Evolutionary conservation across 2,797 vertebrate species (phyloP).

Genomic region (Cetoscarus ocellatus): DNA sequence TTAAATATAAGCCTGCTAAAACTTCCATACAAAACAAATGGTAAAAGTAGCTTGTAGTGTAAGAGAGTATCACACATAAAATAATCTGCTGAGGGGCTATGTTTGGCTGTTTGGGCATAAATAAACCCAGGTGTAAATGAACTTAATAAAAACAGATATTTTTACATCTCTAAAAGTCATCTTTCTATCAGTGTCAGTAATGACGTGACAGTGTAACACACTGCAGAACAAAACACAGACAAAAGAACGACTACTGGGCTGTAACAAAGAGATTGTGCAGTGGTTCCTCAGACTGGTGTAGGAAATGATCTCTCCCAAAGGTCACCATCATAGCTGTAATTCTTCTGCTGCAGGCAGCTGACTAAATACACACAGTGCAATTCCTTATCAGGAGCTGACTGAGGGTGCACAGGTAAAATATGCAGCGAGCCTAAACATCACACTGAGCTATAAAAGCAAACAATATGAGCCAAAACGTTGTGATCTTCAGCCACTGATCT

Average conservation of each 20-base stretch:
- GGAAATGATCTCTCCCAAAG: neutral
- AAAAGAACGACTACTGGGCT: conserved; percentile 17
- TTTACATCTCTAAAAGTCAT: neutral
- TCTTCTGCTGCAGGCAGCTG: conserved; percentile 8
- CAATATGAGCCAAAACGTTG: neutral
- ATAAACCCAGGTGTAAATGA: neutral
- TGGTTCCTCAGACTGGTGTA: neutral
- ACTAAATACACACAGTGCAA: conserved; percentile 7
- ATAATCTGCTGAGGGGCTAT: neutral
- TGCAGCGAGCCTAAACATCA: neutral
- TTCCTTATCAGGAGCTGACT: conserved; percentile 22
- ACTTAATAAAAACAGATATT: neutral
- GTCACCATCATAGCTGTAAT: conserved; percentile 1
- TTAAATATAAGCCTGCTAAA: too few species aligned
- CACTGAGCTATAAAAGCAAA: neutral
- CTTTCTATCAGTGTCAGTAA: neutral
- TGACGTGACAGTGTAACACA: neutral
- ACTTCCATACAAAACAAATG: too few species aligned
- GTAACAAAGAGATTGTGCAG: neutral
- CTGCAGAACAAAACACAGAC: neutral
- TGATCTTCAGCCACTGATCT: neutral
- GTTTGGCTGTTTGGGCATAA: too few species aligned
- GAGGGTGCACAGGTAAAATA: neutral
- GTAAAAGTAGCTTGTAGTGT: too few species aligned
- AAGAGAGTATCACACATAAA: too few species aligned